A percentile compares a stretch with the other conserved stretches of the same genome.
Conservation (phyloP, 2,888 invertebrate genomes). For the Torymus texanus region DNA sequence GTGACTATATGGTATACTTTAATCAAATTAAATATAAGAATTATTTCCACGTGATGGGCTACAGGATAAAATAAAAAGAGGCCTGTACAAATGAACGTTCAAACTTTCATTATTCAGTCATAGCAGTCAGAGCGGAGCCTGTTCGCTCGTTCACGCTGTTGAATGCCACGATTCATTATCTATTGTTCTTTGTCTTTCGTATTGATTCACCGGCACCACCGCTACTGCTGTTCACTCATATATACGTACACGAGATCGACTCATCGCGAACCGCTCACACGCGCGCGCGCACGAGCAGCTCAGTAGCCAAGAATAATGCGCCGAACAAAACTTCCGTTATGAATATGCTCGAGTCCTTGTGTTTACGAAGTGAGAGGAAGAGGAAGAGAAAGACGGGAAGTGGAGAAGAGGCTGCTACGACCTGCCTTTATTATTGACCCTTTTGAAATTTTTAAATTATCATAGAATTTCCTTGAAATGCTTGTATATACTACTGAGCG, state of each 20-base stretch:
- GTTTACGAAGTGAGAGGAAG: neutral
- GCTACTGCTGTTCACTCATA: constrained; percentile 5
- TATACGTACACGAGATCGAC: constrained; percentile 12
- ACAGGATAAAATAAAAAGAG: neutral
- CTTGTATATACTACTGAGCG: too few relatives aligned
- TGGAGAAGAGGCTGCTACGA: too few relatives aligned
- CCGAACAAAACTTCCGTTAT: constrained; percentile 60
- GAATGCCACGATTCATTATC: constrained; percentile 48
- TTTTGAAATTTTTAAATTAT: too few relatives aligned
- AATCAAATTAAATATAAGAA: too few relatives aligned
- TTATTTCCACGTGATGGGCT: too few relatives aligned
- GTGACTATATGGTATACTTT: too few relatives aligned
- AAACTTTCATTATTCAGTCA: constrained; percentile 35
- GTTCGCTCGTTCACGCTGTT: neutral
- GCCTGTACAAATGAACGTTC: constrained; percentile 6
- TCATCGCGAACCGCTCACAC: constrained; percentile 46
- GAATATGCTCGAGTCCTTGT: constrained; percentile 34
- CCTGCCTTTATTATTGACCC: too few relatives aligned
- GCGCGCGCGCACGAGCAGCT: too few relatives aligned
- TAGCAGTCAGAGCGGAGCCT: neutral
- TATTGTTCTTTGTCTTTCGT: constrained; percentile 42
- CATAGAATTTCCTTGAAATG: too few relatives aligned
- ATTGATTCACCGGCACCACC: constrained; percentile 34
- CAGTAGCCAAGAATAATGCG: constrained; percentile 57
- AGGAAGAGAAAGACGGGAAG: too few relatives aligned